Evolutionary conservation across 2,888 invertebrate species (phyloP).

Genomic region (Drymonia ruficornis): DNA sequence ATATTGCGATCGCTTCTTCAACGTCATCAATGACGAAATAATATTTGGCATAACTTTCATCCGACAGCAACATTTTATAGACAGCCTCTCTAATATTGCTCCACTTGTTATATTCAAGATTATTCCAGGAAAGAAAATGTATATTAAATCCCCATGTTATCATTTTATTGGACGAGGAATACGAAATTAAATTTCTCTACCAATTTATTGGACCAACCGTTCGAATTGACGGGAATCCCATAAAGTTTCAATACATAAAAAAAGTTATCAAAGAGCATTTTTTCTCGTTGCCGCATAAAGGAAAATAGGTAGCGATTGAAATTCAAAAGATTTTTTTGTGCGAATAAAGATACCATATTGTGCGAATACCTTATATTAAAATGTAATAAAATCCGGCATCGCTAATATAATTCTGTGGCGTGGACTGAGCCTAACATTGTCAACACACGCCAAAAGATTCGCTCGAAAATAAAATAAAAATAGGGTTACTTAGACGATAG

Average conservation of each 20-base stretch:
- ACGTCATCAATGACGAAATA: no score
- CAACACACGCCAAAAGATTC: conserved; percentile 43
- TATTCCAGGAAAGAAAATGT: neutral
- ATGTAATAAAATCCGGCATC: conserved; percentile 73
- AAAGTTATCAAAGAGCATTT: conserved; percentile 54
- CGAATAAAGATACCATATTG: conserved; percentile 55
- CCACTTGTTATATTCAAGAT: neutral
- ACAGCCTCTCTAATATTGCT: neutral
- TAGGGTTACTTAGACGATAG: no score
- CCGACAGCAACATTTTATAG: neutral
- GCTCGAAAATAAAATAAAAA: conserved; percentile 5
- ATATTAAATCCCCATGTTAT: conserved; percentile 5
- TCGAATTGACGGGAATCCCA: conserved; percentile 18
- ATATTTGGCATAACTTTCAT: no score
- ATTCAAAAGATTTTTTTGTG: conserved; percentile 59
- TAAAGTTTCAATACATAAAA: conserved; percentile 37
- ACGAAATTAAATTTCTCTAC: conserved; percentile 8
- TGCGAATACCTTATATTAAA: conserved; percentile 74
- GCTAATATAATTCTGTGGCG: conserved; percentile 69
- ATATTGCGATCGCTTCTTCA: no score
- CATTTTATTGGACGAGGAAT: neutral
- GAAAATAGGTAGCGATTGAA: conserved; percentile 51
- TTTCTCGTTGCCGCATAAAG: conserved; percentile 38
- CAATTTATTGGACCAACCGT: conserved; percentile 17
- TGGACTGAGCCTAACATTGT: conserved; percentile 47